phyloP scores from a whole-genome alignment of 92 coral and sea anemone genomes.

The Diadumene lineata region DNA sequence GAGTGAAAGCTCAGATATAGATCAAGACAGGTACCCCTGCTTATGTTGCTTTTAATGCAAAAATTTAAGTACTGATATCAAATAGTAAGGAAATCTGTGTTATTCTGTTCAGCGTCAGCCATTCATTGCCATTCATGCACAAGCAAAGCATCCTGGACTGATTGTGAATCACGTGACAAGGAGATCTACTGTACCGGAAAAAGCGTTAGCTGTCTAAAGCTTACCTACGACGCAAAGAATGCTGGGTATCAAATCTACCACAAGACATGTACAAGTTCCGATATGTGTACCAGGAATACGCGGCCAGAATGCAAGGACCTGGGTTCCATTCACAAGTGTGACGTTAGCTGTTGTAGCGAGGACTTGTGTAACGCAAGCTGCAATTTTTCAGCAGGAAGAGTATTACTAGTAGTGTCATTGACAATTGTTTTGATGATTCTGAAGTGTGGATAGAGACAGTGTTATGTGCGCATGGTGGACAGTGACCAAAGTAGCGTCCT shows the following conservation, averaged over 20 bases:
- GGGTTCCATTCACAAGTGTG: constrained; percentile 26
- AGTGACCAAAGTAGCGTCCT: too few species aligned
- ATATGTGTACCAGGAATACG: constrained; percentile 33
- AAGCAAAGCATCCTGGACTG: constrained; percentile 22
- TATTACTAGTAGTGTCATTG: too few species aligned
- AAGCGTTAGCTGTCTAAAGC: constrained; percentile 4
- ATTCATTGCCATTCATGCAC: constrained; percentile 22
- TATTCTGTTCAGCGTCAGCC: constrained; percentile 1
- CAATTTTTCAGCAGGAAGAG: background rate
- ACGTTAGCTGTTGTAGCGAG: constrained; percentile 13
- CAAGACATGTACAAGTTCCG: constrained; percentile 19
- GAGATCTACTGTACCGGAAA: constrained; percentile 35
- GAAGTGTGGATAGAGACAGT: too few species aligned
- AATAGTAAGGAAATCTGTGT: background rate
- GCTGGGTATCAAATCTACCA: constrained; percentile 21
- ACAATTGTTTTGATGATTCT: too few species aligned
- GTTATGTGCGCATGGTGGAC: too few species aligned
- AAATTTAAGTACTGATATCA: too few species aligned
- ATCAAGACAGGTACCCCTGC: too few species aligned
- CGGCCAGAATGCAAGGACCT: constrained; percentile 29
- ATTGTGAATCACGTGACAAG: constrained; percentile 9
- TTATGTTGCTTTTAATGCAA: too few species aligned
- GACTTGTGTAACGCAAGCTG: constrained; percentile 24
- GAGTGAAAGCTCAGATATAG: too few species aligned
- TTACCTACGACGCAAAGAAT: constrained; percentile 21